Base-by-base conservation (phyloP, 2,888 invertebrate genomes). In the Mayetiola destructor region DNA sequence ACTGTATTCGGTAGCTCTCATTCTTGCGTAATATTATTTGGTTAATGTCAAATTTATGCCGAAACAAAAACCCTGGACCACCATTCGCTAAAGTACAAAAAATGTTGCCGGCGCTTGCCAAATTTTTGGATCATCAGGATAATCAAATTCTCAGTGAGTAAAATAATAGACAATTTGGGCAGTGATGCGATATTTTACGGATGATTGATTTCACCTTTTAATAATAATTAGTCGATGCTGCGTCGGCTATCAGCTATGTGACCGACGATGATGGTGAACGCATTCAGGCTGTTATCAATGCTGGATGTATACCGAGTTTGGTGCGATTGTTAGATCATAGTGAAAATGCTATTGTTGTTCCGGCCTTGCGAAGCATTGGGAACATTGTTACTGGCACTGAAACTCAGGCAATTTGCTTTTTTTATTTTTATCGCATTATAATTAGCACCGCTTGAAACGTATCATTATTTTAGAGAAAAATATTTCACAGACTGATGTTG, bases 301-400 rank as follows among this genome's bases (percentile, higher is more conserved):
- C 82, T 4, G 85, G 84, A 0, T 75, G 82, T 10, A 81, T 92
- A 14, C 73, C 78, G 0, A 75, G 81, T 9, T 74, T 95, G n/a
- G 82, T 90, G 0, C 74, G 77, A 23, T 73, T 94, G 3, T 72
- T 95, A 55, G 74, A 73, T n/a, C 80, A 80, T 59, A 75, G 75
- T 56, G 79, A 85, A 56, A 77, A 79, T 0, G 77, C 81, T 3
- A 81, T 90, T 55, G 75, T 89, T 59, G 91, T 91, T 0, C 94
- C 95, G 0, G 90, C 91, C 0, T 73, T 95, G 20, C 73, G 95
- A 52, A 84, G 90, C 30, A 80, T 94, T 10, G 96, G 95, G 8
- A 96, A 96, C 67, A 93, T 96, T 74, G 93, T 95, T 2, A 95
- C 95, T 0, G 96, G 96, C 1, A 86, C 84, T 61, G 95, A 95